These are phyloP conservation scores for Leptobrachium leishanense DNA, from an alignment of 2,113 vertebrate genomes.

Conservation along the genomic window DNA sequence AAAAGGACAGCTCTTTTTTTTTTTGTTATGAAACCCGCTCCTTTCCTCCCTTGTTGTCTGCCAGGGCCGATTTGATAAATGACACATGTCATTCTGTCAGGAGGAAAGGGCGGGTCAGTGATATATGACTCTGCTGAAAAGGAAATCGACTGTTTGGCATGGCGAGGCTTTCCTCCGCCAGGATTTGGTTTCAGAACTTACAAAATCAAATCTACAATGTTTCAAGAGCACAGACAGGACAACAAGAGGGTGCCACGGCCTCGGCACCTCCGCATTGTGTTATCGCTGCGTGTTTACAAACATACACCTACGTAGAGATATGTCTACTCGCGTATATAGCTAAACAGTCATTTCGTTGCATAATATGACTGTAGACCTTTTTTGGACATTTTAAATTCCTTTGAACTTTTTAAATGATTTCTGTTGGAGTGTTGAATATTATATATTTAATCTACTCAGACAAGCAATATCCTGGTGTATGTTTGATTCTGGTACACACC, in stretches of 20 bases:
- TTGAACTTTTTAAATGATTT: too few relatives aligned
- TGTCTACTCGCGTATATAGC: background rate
- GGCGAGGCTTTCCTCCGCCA: slow-evolving; percentile 74
- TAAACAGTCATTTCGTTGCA: background rate
- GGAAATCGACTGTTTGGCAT: slow-evolving; percentile 99
- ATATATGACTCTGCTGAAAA: slow-evolving; percentile 89
- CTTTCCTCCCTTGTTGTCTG: slow-evolving; percentile 71
- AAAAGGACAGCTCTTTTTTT: slow-evolving; percentile 53
- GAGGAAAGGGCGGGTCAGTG: slow-evolving; percentile 95
- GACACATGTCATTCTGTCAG: slow-evolving; percentile 98
- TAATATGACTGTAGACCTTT: background rate
- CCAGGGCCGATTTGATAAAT: slow-evolving; percentile 94
- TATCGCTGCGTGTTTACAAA: background rate
- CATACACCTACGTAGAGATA: background rate
- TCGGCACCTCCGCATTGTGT: too few relatives aligned
- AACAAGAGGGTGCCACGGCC: slow-evolving; percentile 62
- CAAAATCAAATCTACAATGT: slow-evolving; percentile 83
- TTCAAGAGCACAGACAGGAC: slow-evolving; percentile 76
- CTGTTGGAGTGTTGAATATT: too few relatives aligned
- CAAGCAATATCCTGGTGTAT: too few relatives aligned
- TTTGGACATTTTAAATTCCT: too few relatives aligned
- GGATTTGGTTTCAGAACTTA: slow-evolving; percentile 79
- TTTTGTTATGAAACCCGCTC: slow-evolving; percentile 37
- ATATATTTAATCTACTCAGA: too few relatives aligned
- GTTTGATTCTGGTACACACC: too few relatives aligned